Percentiles rank a stretch among this genome's conserved stretches.
phyloP scores from a whole-genome alignment of 2,888 invertebrate species.

The Zygogramma bicolorata region DNA sequence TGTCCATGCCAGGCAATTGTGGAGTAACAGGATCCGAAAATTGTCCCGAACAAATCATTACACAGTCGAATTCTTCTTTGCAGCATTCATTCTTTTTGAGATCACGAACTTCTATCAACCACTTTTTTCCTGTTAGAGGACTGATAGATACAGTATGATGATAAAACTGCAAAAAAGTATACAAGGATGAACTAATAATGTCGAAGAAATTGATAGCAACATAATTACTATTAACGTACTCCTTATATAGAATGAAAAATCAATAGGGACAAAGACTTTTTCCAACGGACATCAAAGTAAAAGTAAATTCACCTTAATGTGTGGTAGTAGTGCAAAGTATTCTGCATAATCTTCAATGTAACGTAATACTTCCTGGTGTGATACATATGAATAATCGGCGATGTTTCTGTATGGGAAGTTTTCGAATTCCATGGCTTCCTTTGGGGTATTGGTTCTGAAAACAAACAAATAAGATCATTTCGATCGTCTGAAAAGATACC shows the following conservation, averaged over 20 bases:
- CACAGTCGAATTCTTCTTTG: constrained; percentile 76
- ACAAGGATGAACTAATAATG: no score
- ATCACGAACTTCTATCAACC: constrained; percentile 74
- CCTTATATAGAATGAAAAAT: no score
- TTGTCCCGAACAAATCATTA: constrained; percentile 88
- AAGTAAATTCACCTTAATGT: constrained; percentile 72
- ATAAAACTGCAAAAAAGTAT: constrained; percentile 57
- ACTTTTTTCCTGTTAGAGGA: constrained; percentile 68
- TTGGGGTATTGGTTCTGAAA: constrained; percentile 80
- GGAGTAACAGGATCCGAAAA: constrained; percentile 82
- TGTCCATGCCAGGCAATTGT: constrained; percentile 73
- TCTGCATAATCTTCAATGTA: constrained; percentile 78
- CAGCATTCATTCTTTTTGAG: constrained; percentile 67
- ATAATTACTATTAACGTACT: no score
- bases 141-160: constrained; percentile 54
- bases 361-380: constrained; percentile 75
- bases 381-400: constrained; percentile 75
- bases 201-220: no score
- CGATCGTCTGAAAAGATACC: no score
- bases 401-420: constrained; percentile 75
- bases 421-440: constrained; percentile 83
- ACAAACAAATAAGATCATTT: no score
- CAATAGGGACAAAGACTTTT: no score
- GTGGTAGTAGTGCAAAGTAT: constrained; percentile 72
- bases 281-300: no score